Evolutionary conservation across 2,113 vertebrate genomes (phyloP).

Genomic region (Sprattus sprattus): DNA sequence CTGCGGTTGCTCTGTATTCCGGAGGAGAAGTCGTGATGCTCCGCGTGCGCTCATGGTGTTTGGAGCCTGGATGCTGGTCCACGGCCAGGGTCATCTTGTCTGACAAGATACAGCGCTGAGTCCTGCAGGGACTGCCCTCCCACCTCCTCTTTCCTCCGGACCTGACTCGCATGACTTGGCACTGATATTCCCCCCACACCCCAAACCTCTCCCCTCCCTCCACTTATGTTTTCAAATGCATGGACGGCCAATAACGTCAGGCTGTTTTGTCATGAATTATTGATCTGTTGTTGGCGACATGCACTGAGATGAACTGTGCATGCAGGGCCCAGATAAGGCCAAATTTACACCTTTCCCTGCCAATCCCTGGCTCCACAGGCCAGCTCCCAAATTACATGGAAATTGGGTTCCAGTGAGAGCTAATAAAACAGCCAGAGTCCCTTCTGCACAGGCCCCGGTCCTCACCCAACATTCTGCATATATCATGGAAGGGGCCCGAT

Average conservation of each 20-base stretch:
- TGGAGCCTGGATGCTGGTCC: not conserved
- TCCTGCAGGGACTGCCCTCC: conserved; percentile 56
- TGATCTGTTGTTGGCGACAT: conserved; percentile 75
- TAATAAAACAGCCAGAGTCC: conserved; percentile 69
- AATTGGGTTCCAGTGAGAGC: conserved; percentile 72
- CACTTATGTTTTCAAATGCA: conserved; percentile 70
- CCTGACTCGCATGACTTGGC: conserved; percentile 21
- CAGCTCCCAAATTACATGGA: conserved; percentile 76
- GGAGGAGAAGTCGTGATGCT: not conserved
- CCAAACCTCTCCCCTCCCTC: conserved; percentile 61
- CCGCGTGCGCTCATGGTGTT: not conserved
- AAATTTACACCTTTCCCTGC: conserved; percentile 77
- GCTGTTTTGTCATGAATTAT: conserved; percentile 76
- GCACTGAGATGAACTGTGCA: conserved; percentile 75
- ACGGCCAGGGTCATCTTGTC: conserved; percentile 14
- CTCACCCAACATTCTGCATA: conserved; percentile 57
- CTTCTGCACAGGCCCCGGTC: conserved; percentile 50
- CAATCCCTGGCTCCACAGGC: conserved; percentile 65
- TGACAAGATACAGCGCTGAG: conserved; percentile 43
- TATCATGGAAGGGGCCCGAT: conserved; percentile 35
- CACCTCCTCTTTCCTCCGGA: not conserved
- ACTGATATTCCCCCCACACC: conserved; percentile 53
- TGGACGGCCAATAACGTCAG: conserved; percentile 66
- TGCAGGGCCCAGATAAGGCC: conserved; percentile 77
- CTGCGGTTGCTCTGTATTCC: not conserved